Evolutionary conservation across 2,797 vertebrate genomes (phyloP).

Genomic region (Falco peregrinus): DNA sequence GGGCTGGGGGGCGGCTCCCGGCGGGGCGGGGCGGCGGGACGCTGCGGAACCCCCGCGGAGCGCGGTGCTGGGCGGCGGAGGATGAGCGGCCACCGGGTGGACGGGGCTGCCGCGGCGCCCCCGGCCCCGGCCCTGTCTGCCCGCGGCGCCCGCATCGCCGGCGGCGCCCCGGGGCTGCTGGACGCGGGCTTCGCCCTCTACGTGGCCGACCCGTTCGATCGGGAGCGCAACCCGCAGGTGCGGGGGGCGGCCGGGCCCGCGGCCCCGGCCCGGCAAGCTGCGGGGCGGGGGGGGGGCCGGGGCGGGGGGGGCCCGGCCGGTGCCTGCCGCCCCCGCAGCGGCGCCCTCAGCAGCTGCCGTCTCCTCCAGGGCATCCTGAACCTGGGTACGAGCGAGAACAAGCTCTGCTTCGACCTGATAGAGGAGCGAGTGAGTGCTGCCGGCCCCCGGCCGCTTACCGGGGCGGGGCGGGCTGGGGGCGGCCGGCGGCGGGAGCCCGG

Average conservation of each 20-base stretch:
- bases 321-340: no score
- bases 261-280: no score
- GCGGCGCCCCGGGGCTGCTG: not conserved
- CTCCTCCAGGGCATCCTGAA: constrained; percentile 82
- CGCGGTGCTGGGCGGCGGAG: no score
- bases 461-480: no score
- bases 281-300: no score
- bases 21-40: not conserved
- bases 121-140: not conserved
- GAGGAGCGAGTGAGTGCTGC: constrained; percentile 78
- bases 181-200: not conserved
- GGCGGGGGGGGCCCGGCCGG: no score
- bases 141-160: not conserved
- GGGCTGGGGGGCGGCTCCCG: not conserved
- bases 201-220: not conserved
- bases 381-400: constrained; percentile 87
- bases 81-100: not conserved
- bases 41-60: not conserved
- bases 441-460: no score
- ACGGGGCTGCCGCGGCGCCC: not conserved
- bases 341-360: not conserved
- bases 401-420: constrained; percentile 83
- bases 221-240: not conserved
- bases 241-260: no score
- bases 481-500: no score